A percentile compares a stretch with the other conserved stretches of the same genome.
Evolutionary conservation across 2,113 vertebrate genomes (phyloP).

Genomic region (Rostratula benghalensis): DNA sequence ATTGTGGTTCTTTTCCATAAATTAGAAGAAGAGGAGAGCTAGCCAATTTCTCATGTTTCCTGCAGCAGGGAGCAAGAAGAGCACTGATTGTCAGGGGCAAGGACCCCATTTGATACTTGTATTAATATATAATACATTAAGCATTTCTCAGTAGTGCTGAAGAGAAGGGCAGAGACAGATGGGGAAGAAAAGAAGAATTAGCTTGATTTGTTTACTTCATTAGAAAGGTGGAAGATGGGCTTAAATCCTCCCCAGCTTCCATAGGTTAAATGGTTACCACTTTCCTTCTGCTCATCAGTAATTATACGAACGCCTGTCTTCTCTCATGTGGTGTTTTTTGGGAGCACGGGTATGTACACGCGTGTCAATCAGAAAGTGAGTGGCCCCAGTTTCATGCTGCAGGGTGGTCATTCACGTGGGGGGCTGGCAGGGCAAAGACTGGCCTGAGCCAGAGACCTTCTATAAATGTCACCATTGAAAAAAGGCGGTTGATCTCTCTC

Average conservation of each 20-base stretch:
- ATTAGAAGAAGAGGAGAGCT: neutral
- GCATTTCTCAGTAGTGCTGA: neutral
- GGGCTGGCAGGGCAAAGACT: neutral
- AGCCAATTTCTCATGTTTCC: neutral
- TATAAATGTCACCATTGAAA: neutral
- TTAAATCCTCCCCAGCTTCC: neutral
- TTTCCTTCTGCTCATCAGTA: neutral
- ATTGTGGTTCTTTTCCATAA: slow-evolving; percentile 12
- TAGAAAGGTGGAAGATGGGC: neutral
- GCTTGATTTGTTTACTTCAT: neutral
- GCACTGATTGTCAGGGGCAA: neutral
- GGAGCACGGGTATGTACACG: fast-evolving
- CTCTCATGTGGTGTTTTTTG: neutral
- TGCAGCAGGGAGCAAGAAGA: neutral
- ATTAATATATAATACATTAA: neutral
- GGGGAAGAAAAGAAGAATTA: neutral
- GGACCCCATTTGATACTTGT: neutral
- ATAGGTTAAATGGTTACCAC: neutral
- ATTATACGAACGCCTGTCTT: fast-evolving
- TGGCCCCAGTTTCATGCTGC: neutral
- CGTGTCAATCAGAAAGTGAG: fast-evolving
- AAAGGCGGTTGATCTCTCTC: neutral
- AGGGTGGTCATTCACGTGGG: fast-evolving
- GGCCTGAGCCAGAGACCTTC: neutral
- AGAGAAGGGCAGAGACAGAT: neutral